Percentiles rank a stretch among this genome's conserved stretches.
Evolutionary conservation across 2,113 vertebrate species (phyloP).

Genomic region (Coptodon rendalli): DNA sequence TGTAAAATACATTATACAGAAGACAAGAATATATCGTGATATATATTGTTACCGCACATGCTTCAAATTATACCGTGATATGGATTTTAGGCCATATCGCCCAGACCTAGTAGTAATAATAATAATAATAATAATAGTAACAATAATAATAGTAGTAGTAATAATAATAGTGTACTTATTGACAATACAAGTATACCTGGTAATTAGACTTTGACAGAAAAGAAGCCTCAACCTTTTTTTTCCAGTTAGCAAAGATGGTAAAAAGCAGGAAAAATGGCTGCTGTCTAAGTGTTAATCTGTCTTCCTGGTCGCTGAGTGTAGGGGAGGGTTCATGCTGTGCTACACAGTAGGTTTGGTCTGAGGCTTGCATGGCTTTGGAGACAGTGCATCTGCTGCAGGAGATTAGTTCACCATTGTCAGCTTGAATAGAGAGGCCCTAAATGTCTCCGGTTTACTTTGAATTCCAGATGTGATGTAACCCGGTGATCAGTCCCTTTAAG

Average conservation of each 20-base stretch:
- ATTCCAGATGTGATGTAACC: conserved; percentile 53
- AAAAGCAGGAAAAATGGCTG: neutral
- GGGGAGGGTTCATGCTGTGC: neutral
- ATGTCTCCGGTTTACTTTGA: conserved; percentile 25
- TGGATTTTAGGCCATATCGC: no score
- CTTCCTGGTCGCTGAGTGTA: neutral
- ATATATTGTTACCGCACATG: no score
- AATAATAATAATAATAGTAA: neutral
- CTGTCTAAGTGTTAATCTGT: neutral
- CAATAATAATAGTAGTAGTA: neutral
- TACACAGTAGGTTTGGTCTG: conserved; percentile 7
- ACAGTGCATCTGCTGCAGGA: conserved; percentile 21
- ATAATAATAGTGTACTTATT: neutral
- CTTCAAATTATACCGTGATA: no score
- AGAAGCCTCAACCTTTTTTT: neutral
- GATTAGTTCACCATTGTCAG: conserved; percentile 41
- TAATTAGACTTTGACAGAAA: neutral
- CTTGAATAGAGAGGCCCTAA: conserved; percentile 8
- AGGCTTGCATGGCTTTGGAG: conserved; percentile 21
- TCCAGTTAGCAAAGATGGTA: neutral
- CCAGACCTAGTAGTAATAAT: no score
- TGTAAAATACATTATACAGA: no score
- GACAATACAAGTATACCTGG: neutral
- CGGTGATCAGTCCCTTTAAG: conserved; percentile 28
- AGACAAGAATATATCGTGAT: no score